phyloP scores from a whole-genome alignment of 2,888 invertebrate species.

The Leptinotarsa peninsularis region DNA sequence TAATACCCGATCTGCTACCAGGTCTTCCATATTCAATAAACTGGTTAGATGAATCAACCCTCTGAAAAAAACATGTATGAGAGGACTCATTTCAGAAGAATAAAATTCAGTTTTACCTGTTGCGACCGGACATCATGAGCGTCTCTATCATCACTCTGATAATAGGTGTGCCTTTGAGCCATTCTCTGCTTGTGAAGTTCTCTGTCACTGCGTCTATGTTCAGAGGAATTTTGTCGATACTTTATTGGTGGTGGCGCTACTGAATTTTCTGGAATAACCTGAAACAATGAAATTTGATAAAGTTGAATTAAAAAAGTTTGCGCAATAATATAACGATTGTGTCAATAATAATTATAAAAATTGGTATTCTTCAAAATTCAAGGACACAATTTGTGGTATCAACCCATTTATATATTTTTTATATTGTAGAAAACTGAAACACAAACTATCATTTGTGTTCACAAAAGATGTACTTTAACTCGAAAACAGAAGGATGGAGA shows the following conservation, averaged over 20 bases:
- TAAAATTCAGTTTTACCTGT: slow-evolving; percentile 42
- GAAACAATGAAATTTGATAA: background rate
- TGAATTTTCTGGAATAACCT: slow-evolving; percentile 64
- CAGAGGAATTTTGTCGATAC: slow-evolving; percentile 58
- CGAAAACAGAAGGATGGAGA: too few relatives aligned
- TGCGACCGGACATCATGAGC: slow-evolving; percentile 64
- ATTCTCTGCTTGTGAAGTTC: slow-evolving; percentile 71
- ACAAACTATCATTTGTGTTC: slow-evolving; percentile 10
- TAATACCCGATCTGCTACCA: slow-evolving; percentile 70
- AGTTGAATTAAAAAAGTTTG: too few relatives aligned
- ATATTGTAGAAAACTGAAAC: too few relatives aligned
- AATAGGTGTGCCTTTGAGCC: slow-evolving; percentile 71
- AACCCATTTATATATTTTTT: too few relatives aligned
- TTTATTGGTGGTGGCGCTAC: slow-evolving; percentile 60
- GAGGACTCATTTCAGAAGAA: too few relatives aligned
- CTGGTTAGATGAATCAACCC: slow-evolving; percentile 41
- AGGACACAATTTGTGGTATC: too few relatives aligned
- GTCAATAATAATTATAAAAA: too few relatives aligned
- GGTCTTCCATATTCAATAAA: slow-evolving; percentile 68
- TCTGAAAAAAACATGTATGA: slow-evolving; percentile 34
- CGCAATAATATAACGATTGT: too few relatives aligned
- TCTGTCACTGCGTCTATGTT: slow-evolving; percentile 58
- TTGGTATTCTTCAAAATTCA: too few relatives aligned
- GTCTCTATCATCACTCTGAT: slow-evolving; percentile 70
- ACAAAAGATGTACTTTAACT: slow-evolving; percentile 6